Evolutionary conservation across 2,888 invertebrate genomes (phyloP), one percentile per base, ranked within the genome.

Genomic region (Drosophila lacicola): DNA sequence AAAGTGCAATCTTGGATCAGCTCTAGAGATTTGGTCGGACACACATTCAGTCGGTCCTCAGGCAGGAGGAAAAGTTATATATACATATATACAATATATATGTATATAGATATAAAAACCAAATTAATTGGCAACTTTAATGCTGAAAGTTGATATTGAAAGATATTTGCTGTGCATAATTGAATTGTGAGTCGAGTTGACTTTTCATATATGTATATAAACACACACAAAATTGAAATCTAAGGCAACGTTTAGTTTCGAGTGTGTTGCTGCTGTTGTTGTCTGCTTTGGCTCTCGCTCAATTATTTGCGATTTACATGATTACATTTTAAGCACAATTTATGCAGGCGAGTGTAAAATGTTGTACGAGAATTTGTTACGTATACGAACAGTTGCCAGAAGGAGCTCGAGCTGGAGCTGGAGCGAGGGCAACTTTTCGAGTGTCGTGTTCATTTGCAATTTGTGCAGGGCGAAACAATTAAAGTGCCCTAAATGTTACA

Each of bases 381-480:
- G 75, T 87, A 87, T 75, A 63, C 88, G 79, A 68, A 80, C 17
- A n/a, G 68, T 67, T 79, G 29, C 41, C n/a, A 37, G 17, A 17
- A 17, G 45, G 46, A 44, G 44, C 51, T 34, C 45, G 36, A 58
- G 36, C 44, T 4, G 11, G 25, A 25, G 37, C 19, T 19, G 29
- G 47, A 67, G 66, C 49, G 65, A 62, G 70, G 74, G 70, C 71
- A 78, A 79, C 74, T 86, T 88, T 83, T 80, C 49, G 57, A 80
- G 71, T 75, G 82, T 88, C 83, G 88, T 84, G 89, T 83, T 88
- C 87, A 80, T 88, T 86, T 88, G 84, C 84, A 84, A 84, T 84
- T 89, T 89, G 82, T 76, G 88, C 73, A 45, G 63, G 61, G 65
- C 64, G 66, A 82, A 86, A 86, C 84, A 88, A 86, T 88, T 88